phyloP scores from a whole-genome alignment of 2,797 vertebrate species.

The Oreortyx pictus region DNA sequence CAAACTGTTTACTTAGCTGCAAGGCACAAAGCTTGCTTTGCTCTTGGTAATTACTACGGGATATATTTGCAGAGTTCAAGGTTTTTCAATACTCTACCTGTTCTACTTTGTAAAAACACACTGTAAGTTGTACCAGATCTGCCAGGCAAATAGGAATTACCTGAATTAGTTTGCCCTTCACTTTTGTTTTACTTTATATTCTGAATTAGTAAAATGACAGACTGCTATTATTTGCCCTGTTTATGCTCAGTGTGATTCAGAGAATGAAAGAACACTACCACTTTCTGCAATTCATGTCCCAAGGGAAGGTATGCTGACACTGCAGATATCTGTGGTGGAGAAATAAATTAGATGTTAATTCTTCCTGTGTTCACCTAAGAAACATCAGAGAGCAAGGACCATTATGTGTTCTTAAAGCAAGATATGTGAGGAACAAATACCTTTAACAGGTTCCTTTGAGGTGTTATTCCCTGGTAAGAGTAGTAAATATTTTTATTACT shows the following conservation, averaged over 20 bases:
- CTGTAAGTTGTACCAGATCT: background rate
- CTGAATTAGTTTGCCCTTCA: background rate
- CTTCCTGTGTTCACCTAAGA: background rate
- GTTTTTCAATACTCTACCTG: background rate
- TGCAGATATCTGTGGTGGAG: background rate
- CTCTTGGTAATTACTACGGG: background rate
- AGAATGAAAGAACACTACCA: background rate
- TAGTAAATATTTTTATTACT: slow-evolving; percentile 22
- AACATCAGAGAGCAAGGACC: background rate
- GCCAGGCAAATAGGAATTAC: background rate
- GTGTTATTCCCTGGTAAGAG: background rate
- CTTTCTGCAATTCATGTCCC: background rate
- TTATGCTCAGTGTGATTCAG: background rate
- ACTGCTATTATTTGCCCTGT: background rate
- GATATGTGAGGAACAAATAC: background rate
- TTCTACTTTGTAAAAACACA: background rate
- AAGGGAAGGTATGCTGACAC: background rate
- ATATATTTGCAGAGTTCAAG: background rate
- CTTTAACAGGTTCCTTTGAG: background rate
- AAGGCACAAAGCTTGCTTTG: background rate
- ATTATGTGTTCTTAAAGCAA: background rate
- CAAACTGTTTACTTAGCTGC: background rate
- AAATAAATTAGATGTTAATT: background rate
- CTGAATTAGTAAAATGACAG: background rate
- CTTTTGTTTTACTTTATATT: background rate